phyloP scores from a whole-genome alignment of 64 coral and sea anemone species.

The Cladopsammia gracilis region DNA sequence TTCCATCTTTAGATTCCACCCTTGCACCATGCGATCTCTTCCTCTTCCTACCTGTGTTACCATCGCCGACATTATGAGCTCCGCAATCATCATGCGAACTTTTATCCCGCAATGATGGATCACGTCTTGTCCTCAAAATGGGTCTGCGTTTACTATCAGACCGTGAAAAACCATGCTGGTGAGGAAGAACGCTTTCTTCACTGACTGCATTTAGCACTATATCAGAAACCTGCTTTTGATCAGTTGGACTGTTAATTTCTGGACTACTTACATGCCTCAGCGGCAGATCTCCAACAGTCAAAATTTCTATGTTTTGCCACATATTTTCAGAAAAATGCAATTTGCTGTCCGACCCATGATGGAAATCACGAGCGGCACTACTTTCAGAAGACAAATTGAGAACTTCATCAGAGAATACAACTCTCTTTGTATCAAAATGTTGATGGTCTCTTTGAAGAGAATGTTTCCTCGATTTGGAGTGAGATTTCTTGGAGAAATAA shows the following conservation, averaged over 20 bases:
- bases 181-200: conserved; percentile 12
- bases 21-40: conserved; percentile 53
- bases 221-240: neutral
- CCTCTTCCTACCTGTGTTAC: neutral
- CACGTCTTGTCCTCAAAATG: conserved; percentile 16
- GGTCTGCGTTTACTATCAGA: conserved; percentile 64
- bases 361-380: neutral
- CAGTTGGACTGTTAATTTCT: conserved; percentile 76
- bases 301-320: conserved; percentile 14
- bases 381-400: conserved; percentile 32
- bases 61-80: neutral
- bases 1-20: conserved; percentile 62
- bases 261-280: conserved; percentile 81
- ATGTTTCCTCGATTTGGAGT: conserved; percentile 50
- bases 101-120: neutral
- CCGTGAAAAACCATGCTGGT: conserved; percentile 26
- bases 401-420: conserved; percentile 56
- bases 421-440: conserved; percentile 32
- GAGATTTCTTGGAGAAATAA: conserved; percentile 64
- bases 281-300: conserved; percentile 2
- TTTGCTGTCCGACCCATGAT: conserved; percentile 36
- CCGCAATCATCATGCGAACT: neutral
- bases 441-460: conserved; percentile 47
- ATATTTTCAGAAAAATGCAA: conserved; percentile 28
- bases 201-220: conserved; percentile 13